Conservation (phyloP, 2,888 invertebrate species). For the Cataglyphis albicans region DNA sequence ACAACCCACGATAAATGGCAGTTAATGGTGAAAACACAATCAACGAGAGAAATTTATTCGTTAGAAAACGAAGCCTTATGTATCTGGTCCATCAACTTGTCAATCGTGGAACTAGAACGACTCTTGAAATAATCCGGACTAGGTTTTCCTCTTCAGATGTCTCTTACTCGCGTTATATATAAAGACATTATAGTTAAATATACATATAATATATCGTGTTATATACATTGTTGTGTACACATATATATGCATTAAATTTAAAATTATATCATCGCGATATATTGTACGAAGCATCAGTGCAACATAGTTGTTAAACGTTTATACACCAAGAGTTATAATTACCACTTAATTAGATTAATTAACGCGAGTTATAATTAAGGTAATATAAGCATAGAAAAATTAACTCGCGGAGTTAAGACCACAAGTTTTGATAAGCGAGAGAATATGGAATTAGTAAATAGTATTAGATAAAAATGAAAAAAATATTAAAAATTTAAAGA, state of each 20-base stretch:
- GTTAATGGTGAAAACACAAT: conserved; percentile 27
- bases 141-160: conserved; percentile 18
- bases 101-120: conserved; percentile 31
- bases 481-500: conserved; percentile 9
- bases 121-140: background rate
- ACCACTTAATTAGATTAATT: conserved; percentile 3
- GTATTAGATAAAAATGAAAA: background rate
- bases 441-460: background rate
- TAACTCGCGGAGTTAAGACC: background rate
- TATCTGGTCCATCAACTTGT: conserved; percentile 30
- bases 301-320: conserved; percentile 3
- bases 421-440: conserved; percentile 10
- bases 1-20: background rate
- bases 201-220: background rate
- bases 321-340: background rate
- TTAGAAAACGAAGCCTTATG: conserved; percentile 31
- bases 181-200: conserved; percentile 28
- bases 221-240: background rate
- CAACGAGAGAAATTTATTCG: conserved; percentile 39
- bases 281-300: background rate
- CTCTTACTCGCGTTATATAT: conserved; percentile 11
- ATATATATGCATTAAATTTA: background rate
- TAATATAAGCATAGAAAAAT: conserved; percentile 22
- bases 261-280: background rate
- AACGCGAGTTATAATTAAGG: conserved; percentile 21